These are phyloP conservation scores for Catagonus wagneri DNA, from an alignment of 2,113 vertebrate genomes.

Conservation along the genomic window DNA sequence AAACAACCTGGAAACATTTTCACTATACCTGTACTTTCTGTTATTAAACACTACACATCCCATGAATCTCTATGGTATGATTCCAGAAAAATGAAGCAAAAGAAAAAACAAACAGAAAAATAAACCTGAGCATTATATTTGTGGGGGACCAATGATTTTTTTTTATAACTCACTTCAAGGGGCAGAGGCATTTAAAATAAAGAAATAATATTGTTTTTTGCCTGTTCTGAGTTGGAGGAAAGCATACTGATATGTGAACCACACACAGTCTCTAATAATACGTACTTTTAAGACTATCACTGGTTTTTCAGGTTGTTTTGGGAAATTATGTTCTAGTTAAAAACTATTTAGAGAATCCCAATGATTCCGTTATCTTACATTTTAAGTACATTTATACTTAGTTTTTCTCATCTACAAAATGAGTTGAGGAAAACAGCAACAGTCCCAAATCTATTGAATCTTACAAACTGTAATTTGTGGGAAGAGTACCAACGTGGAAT, in stretches of 20 bases:
- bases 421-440: not conserved
- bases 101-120: not conserved
- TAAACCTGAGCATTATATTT: not conserved
- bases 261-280: not conserved
- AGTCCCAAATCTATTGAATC: not conserved
- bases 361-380: not conserved
- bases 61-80: not conserved
- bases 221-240: not conserved
- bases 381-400: constrained; percentile 20
- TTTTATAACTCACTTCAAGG: not conserved
- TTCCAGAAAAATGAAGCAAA: not conserved
- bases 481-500: not conserved
- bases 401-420: constrained; percentile 35
- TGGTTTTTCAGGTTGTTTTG: not conserved
- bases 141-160: not conserved
- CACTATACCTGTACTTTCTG: not conserved
- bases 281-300: not conserved
- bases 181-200: constrained; percentile 20
- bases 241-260: not conserved
- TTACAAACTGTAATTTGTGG: not conserved
- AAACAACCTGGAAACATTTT: constrained; percentile 35
- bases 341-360: not conserved
- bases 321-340: constrained; percentile 11
- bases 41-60: not conserved
- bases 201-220: not conserved